Evolutionary conservation across 2,797 vertebrate genomes (phyloP).

Genomic region (Valencia hispanica): DNA sequence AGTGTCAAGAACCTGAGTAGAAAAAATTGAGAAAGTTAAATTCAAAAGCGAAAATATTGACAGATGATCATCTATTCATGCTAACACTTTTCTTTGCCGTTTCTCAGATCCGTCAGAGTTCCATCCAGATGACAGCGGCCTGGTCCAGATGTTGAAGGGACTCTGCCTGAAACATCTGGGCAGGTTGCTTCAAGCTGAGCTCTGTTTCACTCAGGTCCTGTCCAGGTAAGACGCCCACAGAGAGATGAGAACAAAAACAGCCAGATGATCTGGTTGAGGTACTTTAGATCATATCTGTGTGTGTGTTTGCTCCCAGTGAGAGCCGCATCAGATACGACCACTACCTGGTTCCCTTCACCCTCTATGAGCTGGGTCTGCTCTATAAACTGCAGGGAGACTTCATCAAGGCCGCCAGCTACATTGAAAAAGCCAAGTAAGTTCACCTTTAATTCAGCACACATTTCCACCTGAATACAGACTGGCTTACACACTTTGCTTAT

Average conservation of each 20-base stretch:
- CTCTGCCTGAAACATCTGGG: constrained; percentile 93
- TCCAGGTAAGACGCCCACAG: constrained; percentile 84
- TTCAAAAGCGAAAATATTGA: too few relatives aligned
- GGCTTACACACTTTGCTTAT: too few relatives aligned
- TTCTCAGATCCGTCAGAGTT: constrained; percentile 84
- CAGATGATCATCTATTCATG: not conserved
- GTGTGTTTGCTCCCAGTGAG: constrained; percentile 79
- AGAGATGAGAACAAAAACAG: constrained; percentile 6
- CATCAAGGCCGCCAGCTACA: constrained; percentile 84
- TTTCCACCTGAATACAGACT: not conserved
- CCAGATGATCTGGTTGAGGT: not conserved
- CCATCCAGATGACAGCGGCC: constrained; percentile 87
- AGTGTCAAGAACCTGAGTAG: too few relatives aligned
- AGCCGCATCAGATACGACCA: constrained; percentile 89
- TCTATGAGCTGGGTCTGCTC: constrained; percentile 91
- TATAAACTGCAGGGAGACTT: constrained; percentile 89
- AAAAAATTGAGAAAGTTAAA: not conserved
- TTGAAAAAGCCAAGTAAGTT: constrained; percentile 93
- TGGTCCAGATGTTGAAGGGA: constrained; percentile 94
- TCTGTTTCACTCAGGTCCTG: constrained; percentile 92
- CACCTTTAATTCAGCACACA: not conserved
- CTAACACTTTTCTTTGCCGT: not conserved
- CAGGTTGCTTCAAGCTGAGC: constrained; percentile 91
- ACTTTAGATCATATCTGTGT: not conserved
- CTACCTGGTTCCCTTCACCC: constrained; percentile 91